Percentiles rank a stretch among this genome's conserved stretches.
These are phyloP conservation scores for Cyphomyrmex costatus DNA, from an alignment of 1,140 invertebrate genomes.

Conservation along the genomic window DNA sequence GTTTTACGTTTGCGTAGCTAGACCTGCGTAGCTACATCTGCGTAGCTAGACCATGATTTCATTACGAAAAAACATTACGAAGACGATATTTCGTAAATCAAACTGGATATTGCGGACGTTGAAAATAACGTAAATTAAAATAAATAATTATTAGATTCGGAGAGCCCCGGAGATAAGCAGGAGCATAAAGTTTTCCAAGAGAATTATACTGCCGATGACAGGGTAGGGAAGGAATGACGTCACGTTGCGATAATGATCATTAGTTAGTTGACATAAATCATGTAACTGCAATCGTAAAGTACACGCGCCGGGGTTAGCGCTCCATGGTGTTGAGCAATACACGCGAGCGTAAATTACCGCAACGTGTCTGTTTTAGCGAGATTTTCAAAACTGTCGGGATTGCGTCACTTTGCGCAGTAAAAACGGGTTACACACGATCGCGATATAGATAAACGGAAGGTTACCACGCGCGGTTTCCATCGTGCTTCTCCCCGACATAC, in stretches of 20 bases:
- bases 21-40: background rate
- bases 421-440: constrained; percentile 42
- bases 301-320: constrained; percentile 41
- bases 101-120: background rate
- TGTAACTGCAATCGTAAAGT: constrained; percentile 38
- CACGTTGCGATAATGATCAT: constrained; percentile 27
- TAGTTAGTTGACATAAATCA: constrained; percentile 43
- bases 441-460: constrained; percentile 58
- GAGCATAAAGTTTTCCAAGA: background rate
- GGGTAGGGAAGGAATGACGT: background rate
- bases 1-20: background rate
- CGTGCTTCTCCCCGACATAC: constrained; percentile 1
- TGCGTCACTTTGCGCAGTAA: constrained; percentile 44
- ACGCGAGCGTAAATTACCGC: constrained; percentile 37
- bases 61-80: background rate
- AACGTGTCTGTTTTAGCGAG: constrained; percentile 41
- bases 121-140: constrained; percentile 9
- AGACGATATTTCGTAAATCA: constrained; percentile 10
- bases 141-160: background rate
- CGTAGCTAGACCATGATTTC: background rate
- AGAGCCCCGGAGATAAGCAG: background rate
- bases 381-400: constrained; percentile 55
- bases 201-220: background rate
- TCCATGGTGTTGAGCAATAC: constrained; percentile 30
- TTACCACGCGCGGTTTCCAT: background rate